A percentile compares a stretch with the other conserved stretches of the same genome.
Evolutionary conservation across 2,888 invertebrate species (phyloP).

Genomic region (Tinea semifulvella): DNA sequence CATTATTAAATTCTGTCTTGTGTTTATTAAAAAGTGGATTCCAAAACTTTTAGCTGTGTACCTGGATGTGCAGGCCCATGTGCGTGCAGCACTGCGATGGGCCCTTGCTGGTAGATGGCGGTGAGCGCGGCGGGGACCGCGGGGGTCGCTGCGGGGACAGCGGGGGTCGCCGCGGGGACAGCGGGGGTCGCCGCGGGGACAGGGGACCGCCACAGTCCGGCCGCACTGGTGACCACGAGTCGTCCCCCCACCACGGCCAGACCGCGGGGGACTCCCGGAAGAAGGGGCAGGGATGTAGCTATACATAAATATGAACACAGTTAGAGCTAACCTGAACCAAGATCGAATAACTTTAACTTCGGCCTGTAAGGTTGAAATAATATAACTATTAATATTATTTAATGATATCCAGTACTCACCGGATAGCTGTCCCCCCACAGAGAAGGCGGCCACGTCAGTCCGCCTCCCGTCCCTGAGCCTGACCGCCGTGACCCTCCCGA

Average conservation of each 20-base stretch:
- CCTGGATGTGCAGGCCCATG: conserved; percentile 17
- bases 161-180: neutral
- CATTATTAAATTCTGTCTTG: neutral
- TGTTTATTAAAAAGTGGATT: neutral
- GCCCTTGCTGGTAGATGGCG: neutral
- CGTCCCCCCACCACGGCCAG: neutral
- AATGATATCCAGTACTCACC: too few relatives aligned
- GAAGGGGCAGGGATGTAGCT: too few relatives aligned
- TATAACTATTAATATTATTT: too few relatives aligned
- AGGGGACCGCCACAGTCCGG: neutral
- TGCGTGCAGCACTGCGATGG: conserved; percentile 14
- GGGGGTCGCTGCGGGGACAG: conserved; percentile 17
- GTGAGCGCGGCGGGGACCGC: neutral
- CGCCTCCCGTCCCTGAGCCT: conserved; percentile 16
- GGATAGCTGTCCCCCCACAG: conserved; percentile 19
- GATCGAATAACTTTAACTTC: too few relatives aligned
- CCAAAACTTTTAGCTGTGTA: neutral
- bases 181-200: neutral
- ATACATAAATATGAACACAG: too few relatives aligned
- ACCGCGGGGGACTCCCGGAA: neutral
- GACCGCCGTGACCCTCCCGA: neutral
- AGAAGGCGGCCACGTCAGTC: conserved; percentile 31
- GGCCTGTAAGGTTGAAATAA: too few relatives aligned
- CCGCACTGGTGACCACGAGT: neutral
- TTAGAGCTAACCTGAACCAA: too few relatives aligned